Base-by-base conservation (phyloP, 2,113 vertebrate genomes). In the Mobula birostris region DNA sequence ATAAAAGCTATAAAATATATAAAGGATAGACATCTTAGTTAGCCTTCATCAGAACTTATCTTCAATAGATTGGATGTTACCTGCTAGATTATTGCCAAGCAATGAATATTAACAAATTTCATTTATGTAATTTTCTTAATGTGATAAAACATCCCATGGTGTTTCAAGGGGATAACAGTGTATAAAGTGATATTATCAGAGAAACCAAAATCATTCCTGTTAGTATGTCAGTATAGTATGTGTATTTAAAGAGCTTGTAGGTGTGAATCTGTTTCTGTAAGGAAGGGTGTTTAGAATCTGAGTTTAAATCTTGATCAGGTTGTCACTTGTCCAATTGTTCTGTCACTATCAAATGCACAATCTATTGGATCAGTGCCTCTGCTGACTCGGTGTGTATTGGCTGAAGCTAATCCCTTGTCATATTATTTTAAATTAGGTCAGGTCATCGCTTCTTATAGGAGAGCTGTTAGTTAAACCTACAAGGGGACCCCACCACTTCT, bases 361-460 rank as follows among this genome's bases (percentile, higher is more conserved):
- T 85, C 24, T 7, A 90, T 90, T 17, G 61, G 85, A 90, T 90
- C 68, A 56, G 70, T 76, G 40, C 9, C 90, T 48, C 68, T 19
- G 90, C 90, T 92, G 90, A 92, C 32, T 92, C 66, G 40, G 88
- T 74, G 40, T 72, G 68, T 93, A 72, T 74, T 72, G 68, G 91
- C 91, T 93, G 91, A 93, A 74, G 91, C 68, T 93, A 93, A 93
- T 93, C 68, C 91, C 72, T 48, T 70, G 66, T 32, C 90, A 40
- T 7, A 93, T 93, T 93, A 93, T 56, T 40, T 76, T 29, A 27
- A 93, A 93, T 74, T 76, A 93, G 91, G 66, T 93, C 91, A 93
- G 91, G 40, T 93, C 70, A 48, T 27, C 29, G n/a, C 40, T 74
- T 76, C 91, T 93, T 93, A 93, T 76, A 93, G 91, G 40, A 21